Evolutionary conservation across 1,140 invertebrate species (phyloP), one percentile per base, ranked within the genome.

Genomic region (Oreohelix idahoensis): DNA sequence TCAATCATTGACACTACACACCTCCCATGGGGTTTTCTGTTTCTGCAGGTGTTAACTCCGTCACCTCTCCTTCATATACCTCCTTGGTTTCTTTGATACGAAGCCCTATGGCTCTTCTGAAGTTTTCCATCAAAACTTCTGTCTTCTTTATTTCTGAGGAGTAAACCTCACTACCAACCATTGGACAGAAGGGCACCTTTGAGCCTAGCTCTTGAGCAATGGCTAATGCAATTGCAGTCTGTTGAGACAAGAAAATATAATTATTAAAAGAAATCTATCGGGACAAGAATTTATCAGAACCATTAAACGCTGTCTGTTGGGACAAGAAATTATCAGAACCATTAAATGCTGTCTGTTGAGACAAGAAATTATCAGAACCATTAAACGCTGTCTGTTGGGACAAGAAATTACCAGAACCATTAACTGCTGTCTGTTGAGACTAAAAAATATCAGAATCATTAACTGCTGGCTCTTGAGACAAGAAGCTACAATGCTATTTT

Each of bases 101-200:
- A 32, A 95, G 87, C 58, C 98, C 98, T 92, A 99, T 99, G 2
- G 99, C 98, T 84, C 98, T 94, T 42, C 99, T 94, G 90, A 99
- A 99, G 90, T 99, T 99, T 92, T 99, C 99, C 98, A 99, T 99
- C 0, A 99, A 93, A 0, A 99, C 98, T 94, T 99, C 99, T 1
- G 99, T 99, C 91, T 99, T 99, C 92, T 99, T 99, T n/a, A 99
- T 99, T 93, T 99, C 99, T 26, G 97, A 96, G 88, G 98, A 99
- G 92, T 97, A 99, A 0, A 99, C 98, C 94, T 99, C 99, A 83
- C 98, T 99, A 1, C 98, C 99, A 63, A 99, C 99, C 98, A 99
- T 99, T 0, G 98, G 98, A 93, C 98, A 99, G 91, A 99, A 99
- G 36, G 99, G 99, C 8, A 99, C 97, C 94, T 99, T 99, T 88